phyloP scores from a whole-genome alignment of 2,113 vertebrate genomes.

The Cryptomyrus ogoouensis region DNA sequence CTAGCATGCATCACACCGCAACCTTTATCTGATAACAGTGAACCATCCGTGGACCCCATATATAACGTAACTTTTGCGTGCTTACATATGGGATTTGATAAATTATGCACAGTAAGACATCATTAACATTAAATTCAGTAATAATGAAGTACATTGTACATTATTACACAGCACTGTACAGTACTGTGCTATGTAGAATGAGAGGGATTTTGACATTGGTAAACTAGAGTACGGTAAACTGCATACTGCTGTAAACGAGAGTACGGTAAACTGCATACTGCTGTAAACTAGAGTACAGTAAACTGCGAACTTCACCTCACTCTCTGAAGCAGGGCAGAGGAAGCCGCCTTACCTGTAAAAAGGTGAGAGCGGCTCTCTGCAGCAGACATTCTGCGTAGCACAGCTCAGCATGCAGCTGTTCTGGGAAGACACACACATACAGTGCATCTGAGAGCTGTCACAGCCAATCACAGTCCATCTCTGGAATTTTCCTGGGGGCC shows the following conservation, averaged over 20 bases:
- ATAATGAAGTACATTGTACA: not conserved
- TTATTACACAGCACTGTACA: not conserved
- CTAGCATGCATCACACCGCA: too few species aligned
- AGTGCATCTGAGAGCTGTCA: conserved; percentile 7
- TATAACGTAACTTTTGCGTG: not conserved
- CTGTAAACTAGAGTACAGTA: too few species aligned
- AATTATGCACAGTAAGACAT: not conserved
- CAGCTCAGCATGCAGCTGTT: conserved; percentile 69
- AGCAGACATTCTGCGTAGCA: conserved; percentile 74
- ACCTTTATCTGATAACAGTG: not conserved
- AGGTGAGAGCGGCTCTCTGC: conserved; percentile 72
- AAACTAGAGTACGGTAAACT: too few species aligned
- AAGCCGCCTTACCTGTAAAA: conserved; percentile 58
- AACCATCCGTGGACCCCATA: not conserved
- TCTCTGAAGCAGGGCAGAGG: not conserved
- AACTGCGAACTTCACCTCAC: not conserved
- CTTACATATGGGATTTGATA: not conserved
- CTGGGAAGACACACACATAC: conserved; percentile 48
- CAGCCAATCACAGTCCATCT: conserved; percentile 16
- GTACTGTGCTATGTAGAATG: not conserved
- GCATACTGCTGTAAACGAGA: too few species aligned
- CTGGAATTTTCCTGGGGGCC: not conserved
- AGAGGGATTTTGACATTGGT: not conserved
- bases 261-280: too few species aligned
- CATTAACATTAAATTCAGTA: not conserved